Evolutionary conservation across 2,113 vertebrate genomes (phyloP).

Genomic region (Labrus mixtus): DNA sequence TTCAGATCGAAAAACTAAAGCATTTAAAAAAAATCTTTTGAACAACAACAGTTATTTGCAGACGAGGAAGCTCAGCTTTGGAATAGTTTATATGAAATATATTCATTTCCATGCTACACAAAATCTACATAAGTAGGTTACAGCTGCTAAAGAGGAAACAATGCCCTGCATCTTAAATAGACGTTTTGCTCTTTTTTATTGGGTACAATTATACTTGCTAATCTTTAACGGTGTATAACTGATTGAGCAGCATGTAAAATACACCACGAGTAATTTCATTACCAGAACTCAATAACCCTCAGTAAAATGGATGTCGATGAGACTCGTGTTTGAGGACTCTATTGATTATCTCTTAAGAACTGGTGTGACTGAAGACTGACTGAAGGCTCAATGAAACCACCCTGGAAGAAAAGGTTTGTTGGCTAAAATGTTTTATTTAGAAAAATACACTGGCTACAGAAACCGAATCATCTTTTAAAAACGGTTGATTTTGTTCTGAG

Average conservation of each 20-base stretch:
- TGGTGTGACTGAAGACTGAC: slow-evolving; percentile 36
- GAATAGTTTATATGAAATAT: no score
- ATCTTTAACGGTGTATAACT: not conserved
- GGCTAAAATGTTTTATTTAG: slow-evolving; percentile 21
- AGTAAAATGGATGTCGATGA: slow-evolving; percentile 38
- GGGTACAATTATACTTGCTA: not conserved
- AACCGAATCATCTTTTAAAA: slow-evolving; percentile 30
- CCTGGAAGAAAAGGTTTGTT: slow-evolving; percentile 26
- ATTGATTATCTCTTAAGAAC: slow-evolving; percentile 64
- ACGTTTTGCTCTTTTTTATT: not conserved
- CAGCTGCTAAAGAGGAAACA: no score
- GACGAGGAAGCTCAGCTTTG: no score
- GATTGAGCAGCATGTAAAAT: not conserved
- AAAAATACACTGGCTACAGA: slow-evolving; percentile 38
- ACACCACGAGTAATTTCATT: slow-evolving; percentile 19
- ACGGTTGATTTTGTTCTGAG: slow-evolving; percentile 4
- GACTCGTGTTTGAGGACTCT: slow-evolving; percentile 53
- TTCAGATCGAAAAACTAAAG: no score
- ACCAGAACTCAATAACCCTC: slow-evolving; percentile 23
- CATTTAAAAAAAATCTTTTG: no score
- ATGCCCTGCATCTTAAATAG: no score
- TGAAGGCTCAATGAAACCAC: slow-evolving; percentile 67
- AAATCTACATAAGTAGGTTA: no score
- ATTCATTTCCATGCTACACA: no score
- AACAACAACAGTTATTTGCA: no score